A percentile compares a stretch with the other conserved stretches of the same genome.
These are phyloP conservation scores for Slavum lentiscoides DNA, from an alignment of 2,888 invertebrate species.

Conservation along the genomic window DNA sequence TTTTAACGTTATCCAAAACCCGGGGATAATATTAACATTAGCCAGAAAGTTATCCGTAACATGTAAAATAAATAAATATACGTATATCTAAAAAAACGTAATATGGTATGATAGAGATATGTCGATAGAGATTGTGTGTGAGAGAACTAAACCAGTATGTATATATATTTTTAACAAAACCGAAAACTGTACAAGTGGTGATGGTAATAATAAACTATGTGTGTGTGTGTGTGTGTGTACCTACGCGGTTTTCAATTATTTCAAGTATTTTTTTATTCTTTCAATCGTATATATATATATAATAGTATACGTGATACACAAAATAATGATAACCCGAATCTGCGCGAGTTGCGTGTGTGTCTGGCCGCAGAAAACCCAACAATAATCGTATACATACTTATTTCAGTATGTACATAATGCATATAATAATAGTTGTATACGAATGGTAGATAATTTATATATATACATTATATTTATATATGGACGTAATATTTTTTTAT, in stretches of 20 bases:
- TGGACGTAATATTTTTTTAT: constrained; percentile 1
- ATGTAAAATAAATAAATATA: too few species aligned
- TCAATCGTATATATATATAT: background rate
- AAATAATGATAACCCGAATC: background rate
- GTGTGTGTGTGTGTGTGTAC: background rate
- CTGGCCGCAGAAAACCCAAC: background rate
- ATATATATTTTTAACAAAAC: background rate
- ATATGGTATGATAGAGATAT: background rate
- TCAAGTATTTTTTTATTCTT: constrained; percentile 1
- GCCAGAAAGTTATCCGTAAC: too few species aligned
- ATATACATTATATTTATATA: background rate
- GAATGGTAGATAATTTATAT: background rate
- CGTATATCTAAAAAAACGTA: too few species aligned
- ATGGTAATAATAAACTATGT: background rate
- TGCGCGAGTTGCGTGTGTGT: too few species aligned
- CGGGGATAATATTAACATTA: too few species aligned
- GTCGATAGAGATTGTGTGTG: background rate
- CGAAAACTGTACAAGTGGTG: background rate
- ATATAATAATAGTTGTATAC: background rate
- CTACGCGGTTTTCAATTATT: constrained; percentile 8
- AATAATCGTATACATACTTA: background rate
- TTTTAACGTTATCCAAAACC: too few species aligned
- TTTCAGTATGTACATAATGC: background rate
- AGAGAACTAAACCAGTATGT: background rate
- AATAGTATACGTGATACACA: background rate